These are phyloP conservation scores for Plodia interpunctella DNA, from an alignment of 1,140 invertebrate species.

Conservation along the genomic window DNA sequence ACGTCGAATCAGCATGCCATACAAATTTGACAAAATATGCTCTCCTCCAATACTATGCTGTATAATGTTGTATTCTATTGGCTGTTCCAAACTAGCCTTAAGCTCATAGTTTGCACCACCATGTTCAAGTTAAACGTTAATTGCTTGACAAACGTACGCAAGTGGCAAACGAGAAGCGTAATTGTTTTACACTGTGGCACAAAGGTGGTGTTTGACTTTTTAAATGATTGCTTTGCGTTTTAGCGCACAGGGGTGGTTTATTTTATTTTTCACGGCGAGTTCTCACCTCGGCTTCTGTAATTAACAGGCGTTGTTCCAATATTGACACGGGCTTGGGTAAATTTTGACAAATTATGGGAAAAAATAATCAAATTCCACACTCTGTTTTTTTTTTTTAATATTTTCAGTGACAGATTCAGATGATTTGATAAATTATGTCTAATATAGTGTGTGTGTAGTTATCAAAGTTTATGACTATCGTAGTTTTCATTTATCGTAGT, in stretches of 20 bases:
- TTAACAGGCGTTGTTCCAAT: neutral
- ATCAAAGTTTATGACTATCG: too few species aligned
- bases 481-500: too few species aligned
- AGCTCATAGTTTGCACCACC: neutral
- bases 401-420: too few species aligned
- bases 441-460: too few species aligned
- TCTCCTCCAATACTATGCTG: too few species aligned
- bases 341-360: slow-evolving; percentile 1
- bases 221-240: slow-evolving; percentile 12
- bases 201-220: slow-evolving; percentile 9
- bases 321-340: neutral
- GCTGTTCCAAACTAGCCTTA: too few species aligned
- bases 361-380: neutral
- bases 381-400: too few species aligned
- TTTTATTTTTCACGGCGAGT: neutral
- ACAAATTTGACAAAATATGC: too few species aligned
- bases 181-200: slow-evolving; percentile 10
- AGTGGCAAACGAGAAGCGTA: slow-evolving; percentile 10
- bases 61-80: too few species aligned
- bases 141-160: slow-evolving; percentile 5
- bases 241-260: neutral
- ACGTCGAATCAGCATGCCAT: too few species aligned
- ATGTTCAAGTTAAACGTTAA: slow-evolving; percentile 10
- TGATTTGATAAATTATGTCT: too few species aligned
- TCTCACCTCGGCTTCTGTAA: slow-evolving; percentile 1